These are phyloP conservation scores for Poeciliopsis turrubarensis DNA, from an alignment of 2,113 vertebrate genomes.

Conservation along the genomic window DNA sequence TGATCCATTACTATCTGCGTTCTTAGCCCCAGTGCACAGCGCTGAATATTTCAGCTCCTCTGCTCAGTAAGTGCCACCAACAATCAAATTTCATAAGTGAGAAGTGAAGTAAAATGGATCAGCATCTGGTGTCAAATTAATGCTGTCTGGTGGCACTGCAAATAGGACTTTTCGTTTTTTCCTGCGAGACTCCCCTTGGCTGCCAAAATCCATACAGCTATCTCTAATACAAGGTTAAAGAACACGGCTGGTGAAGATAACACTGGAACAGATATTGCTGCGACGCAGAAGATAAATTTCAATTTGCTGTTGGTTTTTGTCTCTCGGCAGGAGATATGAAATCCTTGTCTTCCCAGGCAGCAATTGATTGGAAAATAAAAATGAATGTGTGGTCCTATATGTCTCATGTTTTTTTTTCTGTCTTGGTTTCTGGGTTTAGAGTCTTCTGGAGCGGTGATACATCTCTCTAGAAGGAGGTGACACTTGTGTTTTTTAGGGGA, in stretches of 20 bases:
- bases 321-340: conserved; percentile 73
- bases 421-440: conserved; percentile 48
- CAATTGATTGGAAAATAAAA: conserved; percentile 78
- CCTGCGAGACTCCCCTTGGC: conserved; percentile 8
- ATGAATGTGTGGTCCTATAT: conserved; percentile 63
- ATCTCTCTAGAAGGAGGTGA: conserved; percentile 62
- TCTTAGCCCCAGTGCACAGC: conserved; percentile 24
- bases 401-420: conserved; percentile 41
- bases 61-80: conserved; percentile 12
- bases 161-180: conserved; percentile 39
- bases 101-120: conserved; percentile 45
- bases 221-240: conserved; percentile 72
- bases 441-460: conserved; percentile 59
- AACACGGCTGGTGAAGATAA: conserved; percentile 68
- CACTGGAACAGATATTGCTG: conserved; percentile 72
- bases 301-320: conserved; percentile 78
- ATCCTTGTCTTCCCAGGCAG: conserved; percentile 72
- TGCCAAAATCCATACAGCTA: conserved; percentile 54
- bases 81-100: conserved; percentile 34
- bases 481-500: conserved; percentile 52
- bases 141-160: conserved; percentile 34
- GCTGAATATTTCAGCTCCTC: conserved; percentile 15
- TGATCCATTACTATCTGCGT: conserved; percentile 62
- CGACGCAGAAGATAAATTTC: conserved; percentile 74
- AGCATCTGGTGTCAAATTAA: conserved; percentile 36